Evolutionary conservation across 2,113 vertebrate genomes (phyloP).

Genomic region (Tapirus terrestris): DNA sequence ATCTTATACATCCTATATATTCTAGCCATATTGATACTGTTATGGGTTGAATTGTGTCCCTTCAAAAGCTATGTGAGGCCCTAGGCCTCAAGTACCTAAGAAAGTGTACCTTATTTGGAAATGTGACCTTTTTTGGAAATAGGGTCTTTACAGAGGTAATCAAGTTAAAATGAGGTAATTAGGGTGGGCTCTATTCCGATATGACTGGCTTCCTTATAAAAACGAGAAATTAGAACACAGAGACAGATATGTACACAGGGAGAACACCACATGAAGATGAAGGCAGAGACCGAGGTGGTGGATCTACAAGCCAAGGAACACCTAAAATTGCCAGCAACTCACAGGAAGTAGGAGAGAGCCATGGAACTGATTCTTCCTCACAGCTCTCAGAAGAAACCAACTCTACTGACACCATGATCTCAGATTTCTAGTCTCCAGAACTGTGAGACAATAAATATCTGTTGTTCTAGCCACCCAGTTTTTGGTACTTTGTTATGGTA

Average conservation of each 20-base stretch:
- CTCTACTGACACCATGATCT: not conserved
- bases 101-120: not conserved
- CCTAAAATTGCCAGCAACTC: not conserved
- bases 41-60: not conserved
- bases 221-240: not conserved
- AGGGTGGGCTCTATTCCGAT: not conserved
- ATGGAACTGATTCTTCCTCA: not conserved
- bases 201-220: not conserved
- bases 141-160: not conserved
- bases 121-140: not conserved
- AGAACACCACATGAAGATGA: not conserved
- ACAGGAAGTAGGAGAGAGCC: accelerated
- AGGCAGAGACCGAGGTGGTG: not conserved
- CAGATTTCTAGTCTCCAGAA: not conserved
- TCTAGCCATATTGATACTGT: not conserved
- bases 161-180: not conserved
- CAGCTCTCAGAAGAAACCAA: not conserved
- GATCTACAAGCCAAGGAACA: not conserved
- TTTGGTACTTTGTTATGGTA: not conserved
- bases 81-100: not conserved
- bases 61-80: not conserved
- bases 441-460: not conserved
- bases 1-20: not conserved
- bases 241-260: not conserved
- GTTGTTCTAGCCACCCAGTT: not conserved